These are phyloP conservation scores for Yponomeuta cagnagella DNA, from an alignment of 2,888 invertebrate genomes.

Conservation along the genomic window DNA sequence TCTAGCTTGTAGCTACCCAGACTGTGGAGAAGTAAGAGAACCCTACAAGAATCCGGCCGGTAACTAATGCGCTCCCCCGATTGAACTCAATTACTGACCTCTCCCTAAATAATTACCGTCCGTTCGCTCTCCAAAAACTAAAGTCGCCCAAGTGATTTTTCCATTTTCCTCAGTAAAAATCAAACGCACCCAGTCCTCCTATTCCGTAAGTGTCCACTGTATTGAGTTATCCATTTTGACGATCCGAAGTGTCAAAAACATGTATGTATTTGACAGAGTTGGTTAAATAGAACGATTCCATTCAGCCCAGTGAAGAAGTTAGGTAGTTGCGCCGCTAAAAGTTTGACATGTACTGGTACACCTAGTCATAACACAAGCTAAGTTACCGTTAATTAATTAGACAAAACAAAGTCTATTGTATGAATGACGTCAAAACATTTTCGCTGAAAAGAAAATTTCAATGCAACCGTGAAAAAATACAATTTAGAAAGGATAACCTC, in stretches of 20 bases:
- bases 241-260: too few relatives aligned
- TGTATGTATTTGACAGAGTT: too few relatives aligned
- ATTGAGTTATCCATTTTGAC: too few relatives aligned
- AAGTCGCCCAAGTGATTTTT: not conserved
- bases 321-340: not conserved
- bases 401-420: slow-evolving; percentile 19
- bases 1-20: not conserved
- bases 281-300: too few relatives aligned
- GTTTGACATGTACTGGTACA: not conserved
- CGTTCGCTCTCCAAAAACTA: not conserved
- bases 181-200: slow-evolving; percentile 2
- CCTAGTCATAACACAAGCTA: too few relatives aligned
- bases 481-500: slow-evolving; percentile 33
- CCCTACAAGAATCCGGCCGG: not conserved
- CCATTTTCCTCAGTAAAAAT: slow-evolving; percentile 6
- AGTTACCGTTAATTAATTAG: not conserved
- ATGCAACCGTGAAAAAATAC: slow-evolving; percentile 21
- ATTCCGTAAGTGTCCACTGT: too few relatives aligned
- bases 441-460: slow-evolving; percentile 13
- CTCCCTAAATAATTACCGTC: slow-evolving; percentile 38
- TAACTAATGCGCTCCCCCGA: slow-evolving; percentile 15
- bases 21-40: not conserved
- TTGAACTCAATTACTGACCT: slow-evolving; percentile 28
- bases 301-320: too few relatives aligned
- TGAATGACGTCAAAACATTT: not conserved